These are phyloP conservation scores for Nanger granti DNA, from an alignment of 2,113 vertebrate species.

Conservation along the genomic window DNA sequence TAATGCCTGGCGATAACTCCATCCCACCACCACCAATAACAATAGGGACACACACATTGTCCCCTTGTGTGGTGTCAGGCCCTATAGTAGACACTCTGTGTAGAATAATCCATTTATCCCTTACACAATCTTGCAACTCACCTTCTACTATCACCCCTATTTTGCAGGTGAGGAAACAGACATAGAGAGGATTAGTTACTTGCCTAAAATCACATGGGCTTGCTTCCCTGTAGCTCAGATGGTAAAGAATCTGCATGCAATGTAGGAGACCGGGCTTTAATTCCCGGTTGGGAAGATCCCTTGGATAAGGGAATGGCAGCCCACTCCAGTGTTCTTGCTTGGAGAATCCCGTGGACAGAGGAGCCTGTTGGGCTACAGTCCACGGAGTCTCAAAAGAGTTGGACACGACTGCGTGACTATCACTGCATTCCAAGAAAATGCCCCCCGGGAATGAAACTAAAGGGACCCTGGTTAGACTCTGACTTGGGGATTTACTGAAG, in stretches of 20 bases:
- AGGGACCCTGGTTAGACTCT: background rate
- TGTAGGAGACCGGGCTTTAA: background rate
- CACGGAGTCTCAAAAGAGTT: background rate
- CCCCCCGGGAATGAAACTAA: background rate
- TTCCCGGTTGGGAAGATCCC: background rate
- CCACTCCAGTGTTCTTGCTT: background rate
- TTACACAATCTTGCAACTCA: background rate
- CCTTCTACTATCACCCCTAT: background rate
- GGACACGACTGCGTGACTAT: background rate
- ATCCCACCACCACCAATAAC: fast-evolving
- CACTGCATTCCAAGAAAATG: background rate
- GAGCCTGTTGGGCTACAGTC: background rate
- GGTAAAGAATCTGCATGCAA: background rate
- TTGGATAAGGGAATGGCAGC: background rate
- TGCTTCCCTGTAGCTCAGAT: background rate
- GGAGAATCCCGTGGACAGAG: background rate
- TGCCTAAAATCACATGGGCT: background rate
- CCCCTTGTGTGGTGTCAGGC: background rate
- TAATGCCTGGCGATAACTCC: fast-evolving
- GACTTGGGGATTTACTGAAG: background rate
- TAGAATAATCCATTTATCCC: background rate
- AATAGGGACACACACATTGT: fast-evolving
- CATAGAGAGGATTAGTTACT: background rate
- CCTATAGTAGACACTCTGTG: background rate
- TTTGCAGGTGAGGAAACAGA: background rate